These are phyloP conservation scores for Zootermopsis nevadensis DNA, from an alignment of 2,888 invertebrate genomes.

Conservation along the genomic window DNA sequence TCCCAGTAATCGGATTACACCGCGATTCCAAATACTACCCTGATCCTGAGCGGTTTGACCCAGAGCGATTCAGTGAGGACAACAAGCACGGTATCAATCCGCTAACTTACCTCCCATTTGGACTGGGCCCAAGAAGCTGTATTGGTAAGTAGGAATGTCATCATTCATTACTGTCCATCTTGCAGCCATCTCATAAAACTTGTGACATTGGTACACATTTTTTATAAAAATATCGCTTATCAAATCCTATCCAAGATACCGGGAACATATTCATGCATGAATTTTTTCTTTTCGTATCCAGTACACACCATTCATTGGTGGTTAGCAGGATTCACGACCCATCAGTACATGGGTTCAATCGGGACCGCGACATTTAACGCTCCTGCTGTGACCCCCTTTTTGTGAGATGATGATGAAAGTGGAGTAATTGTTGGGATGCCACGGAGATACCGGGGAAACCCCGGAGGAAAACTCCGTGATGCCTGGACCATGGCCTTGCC, in stretches of 20 bases:
- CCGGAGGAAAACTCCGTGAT: too few relatives aligned
- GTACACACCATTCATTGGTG: too few relatives aligned
- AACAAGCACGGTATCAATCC: conserved; percentile 43
- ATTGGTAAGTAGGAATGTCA: conserved; percentile 64
- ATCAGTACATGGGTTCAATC: too few relatives aligned
- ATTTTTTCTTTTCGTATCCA: too few relatives aligned
- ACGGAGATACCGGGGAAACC: too few relatives aligned
- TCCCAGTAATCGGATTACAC: conserved; percentile 42
- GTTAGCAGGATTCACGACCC: too few relatives aligned
- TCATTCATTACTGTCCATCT: not conserved
- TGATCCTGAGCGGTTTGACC: conserved; percentile 59
- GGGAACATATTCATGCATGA: not conserved
- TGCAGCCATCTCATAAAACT: not conserved
- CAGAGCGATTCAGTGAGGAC: conserved; percentile 56
- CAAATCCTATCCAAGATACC: not conserved
- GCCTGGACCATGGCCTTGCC: too few relatives aligned
- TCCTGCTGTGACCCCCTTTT: too few relatives aligned
- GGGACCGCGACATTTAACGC: too few relatives aligned
- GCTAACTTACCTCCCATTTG: conserved; percentile 67
- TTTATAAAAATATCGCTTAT: not conserved
- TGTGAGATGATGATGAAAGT: too few relatives aligned
- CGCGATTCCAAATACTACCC: conserved; percentile 35
- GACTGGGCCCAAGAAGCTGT: conserved; percentile 72
- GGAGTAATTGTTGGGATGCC: too few relatives aligned
- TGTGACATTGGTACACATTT: not conserved